Evolutionary conservation across 2,797 vertebrate species (phyloP).

Genomic region (Mus minutoides): DNA sequence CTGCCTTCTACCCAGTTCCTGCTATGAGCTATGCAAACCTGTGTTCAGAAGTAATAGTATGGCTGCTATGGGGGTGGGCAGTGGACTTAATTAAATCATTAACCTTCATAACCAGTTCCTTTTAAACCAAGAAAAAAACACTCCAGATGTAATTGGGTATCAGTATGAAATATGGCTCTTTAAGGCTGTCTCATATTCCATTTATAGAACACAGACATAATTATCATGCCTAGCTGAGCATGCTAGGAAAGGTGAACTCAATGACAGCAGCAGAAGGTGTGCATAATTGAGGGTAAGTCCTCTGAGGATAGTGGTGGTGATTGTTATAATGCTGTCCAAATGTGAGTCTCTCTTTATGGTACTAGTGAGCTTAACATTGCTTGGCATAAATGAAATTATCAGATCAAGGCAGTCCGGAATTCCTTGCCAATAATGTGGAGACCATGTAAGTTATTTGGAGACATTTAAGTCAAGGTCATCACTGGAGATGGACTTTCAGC

Average conservation of each 20-base stretch:
- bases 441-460: conserved; percentile 66
- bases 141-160: conserved; percentile 53
- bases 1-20: background rate
- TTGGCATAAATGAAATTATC: conserved; percentile 70
- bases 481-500: conserved; percentile 51
- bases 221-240: conserved; percentile 74
- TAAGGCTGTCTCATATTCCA: conserved; percentile 59
- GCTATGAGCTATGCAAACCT: background rate
- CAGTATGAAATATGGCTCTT: conserved; percentile 73
- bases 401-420: conserved; percentile 62
- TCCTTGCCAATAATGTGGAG: conserved; percentile 63
- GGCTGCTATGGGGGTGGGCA: background rate
- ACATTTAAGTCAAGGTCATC: conserved; percentile 78
- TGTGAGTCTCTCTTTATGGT: conserved; percentile 54
- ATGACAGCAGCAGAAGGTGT: conserved; percentile 58
- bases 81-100: conserved; percentile 74
- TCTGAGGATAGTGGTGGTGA: conserved; percentile 66
- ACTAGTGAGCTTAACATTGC: conserved; percentile 33
- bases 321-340: conserved; percentile 79
- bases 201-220: conserved; percentile 71
- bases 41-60: background rate
- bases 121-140: background rate
- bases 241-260: conserved; percentile 68
- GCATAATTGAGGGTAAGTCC: conserved; percentile 76
- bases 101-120: conserved; percentile 69